Evolutionary conservation across 2,888 invertebrate genomes (phyloP), one percentile per base, ranked within the genome.

Genomic region (Opisthograptis luteolata): DNA sequence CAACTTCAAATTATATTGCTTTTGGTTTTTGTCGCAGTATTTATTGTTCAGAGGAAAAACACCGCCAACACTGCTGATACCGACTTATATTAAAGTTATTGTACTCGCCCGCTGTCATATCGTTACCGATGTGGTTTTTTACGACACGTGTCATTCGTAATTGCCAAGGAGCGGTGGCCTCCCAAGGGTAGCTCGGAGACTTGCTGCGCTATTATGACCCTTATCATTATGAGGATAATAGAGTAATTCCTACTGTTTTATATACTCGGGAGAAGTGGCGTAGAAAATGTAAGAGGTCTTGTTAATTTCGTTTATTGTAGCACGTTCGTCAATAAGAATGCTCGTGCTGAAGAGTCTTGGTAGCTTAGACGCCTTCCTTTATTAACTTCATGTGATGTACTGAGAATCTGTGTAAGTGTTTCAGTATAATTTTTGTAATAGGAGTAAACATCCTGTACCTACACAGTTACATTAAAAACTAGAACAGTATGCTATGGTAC

Each of bases 131-230:
- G 68, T 74, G 70, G 70, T 73, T 78, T 79, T 78, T 84, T 84
- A 84, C 76, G 84, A 83, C 83, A 78, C 72, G 79, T 82, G 84
- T 84, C 84, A 81, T 73, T 72, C 72, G 78, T 86, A 85, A 85
- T 87, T 84, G 84, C 79, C 69, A 70, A 73, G 81, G 77, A 77
- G 76, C 78, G 74, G 67, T 60, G 64, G 67, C 58, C 48, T 73
- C 77, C 79, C 78, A 68, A 59, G 63, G 61, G 67, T 62, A 63
- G 59, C 49, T 60, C 48, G 39, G 35, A 41, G 55, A 42, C 68
- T 62, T 63, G 76, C 72, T 70, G 68, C 47, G 73, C 75, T 60
- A 76, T 75, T 75, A 73, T 79, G 62, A 66, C 59, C 71, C 60
- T 62, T 80, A 74, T 66, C 49, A 58, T 60, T 44, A 46, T 41